Evolutionary conservation across 30 jellyfish, hydroid and myxozoan species (phyloP), one percentile per base, ranked within the genome.

Genomic region (Catostylus mosaicus): DNA sequence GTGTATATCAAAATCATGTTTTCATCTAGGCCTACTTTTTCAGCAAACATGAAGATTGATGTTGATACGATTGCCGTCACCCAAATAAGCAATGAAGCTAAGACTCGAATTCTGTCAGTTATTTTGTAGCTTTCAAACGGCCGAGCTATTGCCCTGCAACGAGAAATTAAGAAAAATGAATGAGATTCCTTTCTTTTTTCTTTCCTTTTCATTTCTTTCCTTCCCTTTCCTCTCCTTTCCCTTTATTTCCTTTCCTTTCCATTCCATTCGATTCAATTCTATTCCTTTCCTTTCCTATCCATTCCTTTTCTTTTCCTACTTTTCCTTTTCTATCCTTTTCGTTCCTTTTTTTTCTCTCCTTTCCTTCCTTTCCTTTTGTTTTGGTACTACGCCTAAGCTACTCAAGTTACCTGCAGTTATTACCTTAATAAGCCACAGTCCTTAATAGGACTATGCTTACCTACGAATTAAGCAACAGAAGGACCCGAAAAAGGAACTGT

Each of bases 121-220:
- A 64, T 64, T 26, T 43, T 64, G 77, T 31, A 43, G 26, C 54
- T 64, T 64, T 27, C 54, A 31, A 64, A 64, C 51, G 77, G 77
- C 77, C 77, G 29, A 1, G 54, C 19, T 29, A 64, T 64, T 26
- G 77, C 77, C 77, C 77, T 64, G 54, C 27, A 31, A 64, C 0
- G 10, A 29, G 31, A 61, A 9, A 23, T 2, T 26, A 40, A 5
- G 54, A 5, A 40, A 40, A 40, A 40, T 7, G 7, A 40, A 40
- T 5, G 14, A 40, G 54, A 40, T 14, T 5, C 7, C 7, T 40
- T 40, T 40, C 7, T 5, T 40, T 7, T 14, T 5, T 14, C 14
- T 40, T 40, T 40, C 54, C 7, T 40, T 40, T 40, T 40, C 12
- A 7, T 5, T 40, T 40, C 7, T 14, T 40, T 40, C 7, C 54